phyloP scores from a whole-genome alignment of 64 coral and sea anemone species.

The Anthopleura sola region DNA sequence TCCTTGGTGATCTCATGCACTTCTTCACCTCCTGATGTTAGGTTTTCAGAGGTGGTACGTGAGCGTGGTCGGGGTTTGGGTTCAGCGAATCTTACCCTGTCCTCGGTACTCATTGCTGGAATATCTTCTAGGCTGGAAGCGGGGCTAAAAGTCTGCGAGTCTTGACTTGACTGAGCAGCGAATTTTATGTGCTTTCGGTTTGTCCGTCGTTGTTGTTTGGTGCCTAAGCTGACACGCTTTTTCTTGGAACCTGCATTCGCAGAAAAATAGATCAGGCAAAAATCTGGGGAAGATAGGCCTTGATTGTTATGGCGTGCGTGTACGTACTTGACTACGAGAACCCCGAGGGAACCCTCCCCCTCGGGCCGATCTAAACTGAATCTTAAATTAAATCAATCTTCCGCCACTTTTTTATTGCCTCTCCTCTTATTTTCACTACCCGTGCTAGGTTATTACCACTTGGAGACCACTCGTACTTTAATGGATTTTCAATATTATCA shows the following conservation, averaged over 20 bases:
- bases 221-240: not conserved
- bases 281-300: no score
- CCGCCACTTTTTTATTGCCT: no score
- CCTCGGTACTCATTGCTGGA: not conserved
- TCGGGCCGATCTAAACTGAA: no score
- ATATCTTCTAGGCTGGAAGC: constrained; percentile 49
- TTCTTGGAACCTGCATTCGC: not conserved
- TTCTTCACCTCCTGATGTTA: constrained; percentile 23
- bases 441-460: no score
- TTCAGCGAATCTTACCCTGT: not conserved
- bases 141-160: not conserved
- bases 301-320: no score
- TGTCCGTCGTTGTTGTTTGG: not conserved
- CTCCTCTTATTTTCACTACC: no score
- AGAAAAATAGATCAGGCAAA: not conserved
- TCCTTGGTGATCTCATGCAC: constrained; percentile 19
- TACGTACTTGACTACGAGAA: no score
- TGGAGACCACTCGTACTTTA: no score
- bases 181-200: constrained; percentile 21
- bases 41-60: not conserved
- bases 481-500: no score
- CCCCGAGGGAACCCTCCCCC: no score
- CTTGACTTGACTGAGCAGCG: not conserved
- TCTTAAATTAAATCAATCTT: no score
- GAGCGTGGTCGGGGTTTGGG: not conserved